Conservation (phyloP, 2,113 vertebrate species). For the Myrmophylax atrothorax region DNA sequence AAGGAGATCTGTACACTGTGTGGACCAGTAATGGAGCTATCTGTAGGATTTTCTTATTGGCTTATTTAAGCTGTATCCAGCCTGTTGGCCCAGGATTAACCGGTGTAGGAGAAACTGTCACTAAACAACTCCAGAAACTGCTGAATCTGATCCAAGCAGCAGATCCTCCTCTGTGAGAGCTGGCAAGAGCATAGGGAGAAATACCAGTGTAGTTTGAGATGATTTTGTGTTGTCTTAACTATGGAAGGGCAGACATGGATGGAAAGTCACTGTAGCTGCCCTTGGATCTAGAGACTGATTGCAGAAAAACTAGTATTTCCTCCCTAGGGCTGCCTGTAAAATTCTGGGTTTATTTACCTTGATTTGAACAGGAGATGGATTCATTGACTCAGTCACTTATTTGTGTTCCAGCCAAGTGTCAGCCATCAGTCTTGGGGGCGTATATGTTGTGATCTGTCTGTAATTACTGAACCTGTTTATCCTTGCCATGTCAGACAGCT, state of each 20-base stretch:
- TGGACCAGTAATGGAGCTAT: neutral
- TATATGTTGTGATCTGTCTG: neutral
- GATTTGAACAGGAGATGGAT: neutral
- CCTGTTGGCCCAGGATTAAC: neutral
- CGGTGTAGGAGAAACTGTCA: neutral
- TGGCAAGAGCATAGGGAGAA: neutral
- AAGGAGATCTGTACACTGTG: neutral
- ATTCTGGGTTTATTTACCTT: neutral
- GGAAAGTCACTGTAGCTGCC: neutral
- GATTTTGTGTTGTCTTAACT: neutral
- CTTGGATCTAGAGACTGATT: neutral
- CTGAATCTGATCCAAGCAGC: neutral
- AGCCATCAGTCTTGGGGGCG: neutral
- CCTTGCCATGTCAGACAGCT: constrained; percentile 3
- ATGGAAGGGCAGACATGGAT: neutral
- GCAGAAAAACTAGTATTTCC: neutral
- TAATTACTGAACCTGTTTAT: constrained; percentile 41
- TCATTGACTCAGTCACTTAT: neutral
- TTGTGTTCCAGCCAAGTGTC: neutral
- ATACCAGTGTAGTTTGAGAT: neutral
- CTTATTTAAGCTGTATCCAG: neutral
- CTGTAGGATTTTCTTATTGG: neutral
- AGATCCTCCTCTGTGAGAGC: neutral
- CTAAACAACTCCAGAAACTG: neutral
- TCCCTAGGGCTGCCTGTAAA: neutral